Evolutionary conservation across 2,888 invertebrate species (phyloP), one percentile per base, ranked within the genome.

Genomic region (Orchesellides sinensis): DNA sequence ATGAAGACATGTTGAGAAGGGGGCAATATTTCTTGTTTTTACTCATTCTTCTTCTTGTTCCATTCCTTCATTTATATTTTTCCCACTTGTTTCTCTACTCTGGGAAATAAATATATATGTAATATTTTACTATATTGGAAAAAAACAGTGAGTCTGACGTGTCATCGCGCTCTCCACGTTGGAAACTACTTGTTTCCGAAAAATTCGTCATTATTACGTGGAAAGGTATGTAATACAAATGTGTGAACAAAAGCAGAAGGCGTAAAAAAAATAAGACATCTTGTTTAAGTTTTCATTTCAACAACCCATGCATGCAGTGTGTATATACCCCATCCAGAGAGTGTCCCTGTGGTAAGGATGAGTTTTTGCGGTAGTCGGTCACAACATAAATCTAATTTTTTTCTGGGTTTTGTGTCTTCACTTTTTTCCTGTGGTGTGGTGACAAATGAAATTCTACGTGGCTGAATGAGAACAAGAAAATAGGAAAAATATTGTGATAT

Each of bases 31-130:
- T 73, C 66, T 78, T 78, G 72, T 74, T 69, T 68, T 74, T 70
- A 70, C 80, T 81, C 81, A 65, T 59, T 74, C 70, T 61, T 78
- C 72, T 69, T 75, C 52, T 65, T 65, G 86, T 82, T 85, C 85
- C 87, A 63, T 84, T n/a, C 74, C 40, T 56, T 29, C 35, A 63
- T 47, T 75, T 40, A 40, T n/a, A n/a, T n/a, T n/a, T n/a, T 75
- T 72, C 70, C 74, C 72, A 68, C 61, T 75, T 49, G 65, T 56
- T 74, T 68, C 65, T 32, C 52, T 23, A 66, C 14, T 65, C 35
- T 23, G 19, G 10, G 27, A 63, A 21, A 21, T 40, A 81, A 49
- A 32, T 49, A 65, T 27, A 81, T 69, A 21, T 29, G 5, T 17
- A 63, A 75, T 75, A 75, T 75, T 75, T 75, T 66, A 75, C 75